Percentiles rank a stretch among this genome's conserved stretches.
Conservation (phyloP, 2,797 vertebrate species). For the Mastacembelus armatus region DNA sequence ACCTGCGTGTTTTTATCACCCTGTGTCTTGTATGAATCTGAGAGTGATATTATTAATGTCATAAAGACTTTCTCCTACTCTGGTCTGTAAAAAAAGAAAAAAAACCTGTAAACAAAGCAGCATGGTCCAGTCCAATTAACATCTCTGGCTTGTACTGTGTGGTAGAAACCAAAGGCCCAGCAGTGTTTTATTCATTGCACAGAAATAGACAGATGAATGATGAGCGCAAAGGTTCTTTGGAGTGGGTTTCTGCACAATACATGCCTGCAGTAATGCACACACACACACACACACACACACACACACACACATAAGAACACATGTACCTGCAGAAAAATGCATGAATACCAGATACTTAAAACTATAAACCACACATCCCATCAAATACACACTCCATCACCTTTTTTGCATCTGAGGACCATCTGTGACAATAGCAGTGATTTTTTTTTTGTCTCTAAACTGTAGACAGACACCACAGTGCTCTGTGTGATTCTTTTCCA, state of each 20-base stretch:
- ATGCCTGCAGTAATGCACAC: constrained; percentile 23
- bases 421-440: constrained; percentile 70
- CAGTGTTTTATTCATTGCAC: constrained; percentile 63
- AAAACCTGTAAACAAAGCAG: constrained; percentile 69
- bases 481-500: constrained; percentile 61
- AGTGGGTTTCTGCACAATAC: constrained; percentile 34
- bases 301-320: constrained; percentile 8
- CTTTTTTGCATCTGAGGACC: constrained; percentile 49
- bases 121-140: constrained; percentile 73
- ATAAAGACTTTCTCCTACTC: constrained; percentile 74
- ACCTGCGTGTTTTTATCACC: constrained; percentile 75
- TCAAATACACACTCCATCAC: constrained; percentile 32
- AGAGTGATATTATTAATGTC: constrained; percentile 73
- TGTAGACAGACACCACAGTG: constrained; percentile 39
- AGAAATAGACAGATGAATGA: constrained; percentile 62
- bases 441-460: constrained; percentile 56
- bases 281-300: constrained; percentile 9
- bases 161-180: constrained; percentile 51
- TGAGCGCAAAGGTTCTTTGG: constrained; percentile 40
- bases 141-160: constrained; percentile 64
- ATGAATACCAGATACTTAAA: constrained; percentile 21
- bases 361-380: constrained; percentile 33
- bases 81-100: constrained; percentile 73
- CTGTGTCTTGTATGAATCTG: constrained; percentile 48
- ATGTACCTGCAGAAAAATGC: constrained; percentile 30